Conservation (phyloP, 2,888 invertebrate species). For the Dioctria rufipes region DNA sequence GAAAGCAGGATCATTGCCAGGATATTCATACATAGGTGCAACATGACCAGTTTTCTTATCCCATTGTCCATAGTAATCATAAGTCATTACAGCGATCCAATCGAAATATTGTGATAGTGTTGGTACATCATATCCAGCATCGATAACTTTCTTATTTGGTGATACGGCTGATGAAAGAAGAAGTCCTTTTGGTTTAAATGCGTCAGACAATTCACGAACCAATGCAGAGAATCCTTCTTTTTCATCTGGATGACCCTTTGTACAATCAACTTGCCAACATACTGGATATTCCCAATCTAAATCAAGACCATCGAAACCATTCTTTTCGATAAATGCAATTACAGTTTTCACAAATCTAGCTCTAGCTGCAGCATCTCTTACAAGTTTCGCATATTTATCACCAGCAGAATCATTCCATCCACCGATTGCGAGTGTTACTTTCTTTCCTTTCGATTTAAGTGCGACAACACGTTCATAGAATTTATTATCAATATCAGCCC, state of each 20-base stretch:
- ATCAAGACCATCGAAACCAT: slow-evolving; percentile 92
- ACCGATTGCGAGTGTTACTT: slow-evolving; percentile 89
- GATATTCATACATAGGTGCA: slow-evolving; percentile 87
- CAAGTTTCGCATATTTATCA: slow-evolving; percentile 88
- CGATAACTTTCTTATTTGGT: slow-evolving; percentile 86
- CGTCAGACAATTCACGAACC: slow-evolving; percentile 81
- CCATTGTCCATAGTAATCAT: slow-evolving; percentile 94
- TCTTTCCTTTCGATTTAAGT: slow-evolving; percentile 81
- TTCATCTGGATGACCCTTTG: slow-evolving; percentile 85
- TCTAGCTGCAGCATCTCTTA: slow-evolving; percentile 81
- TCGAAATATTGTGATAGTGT: slow-evolving; percentile 83
- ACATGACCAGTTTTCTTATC: slow-evolving; percentile 92
- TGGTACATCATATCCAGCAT: slow-evolving; percentile 88
- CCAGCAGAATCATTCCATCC: slow-evolving; percentile 97
- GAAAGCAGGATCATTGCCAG: slow-evolving; percentile 82
- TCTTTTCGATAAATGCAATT: slow-evolving; percentile 82
- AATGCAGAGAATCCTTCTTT: slow-evolving; percentile 84
- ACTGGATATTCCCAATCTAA: slow-evolving; percentile 96
- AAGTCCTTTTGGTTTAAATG: slow-evolving; percentile 80
- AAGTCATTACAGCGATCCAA: slow-evolving; percentile 93
- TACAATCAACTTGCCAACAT: slow-evolving; percentile 92
- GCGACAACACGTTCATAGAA: slow-evolving; percentile 90
- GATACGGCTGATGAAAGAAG: slow-evolving; percentile 88
- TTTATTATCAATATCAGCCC: slow-evolving; percentile 92
- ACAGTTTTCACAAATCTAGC: slow-evolving; percentile 83